Evolutionary conservation across 1,140 invertebrate genomes (phyloP), one percentile per base, ranked within the genome.

Genomic region (Mercenaria mercenaria): DNA sequence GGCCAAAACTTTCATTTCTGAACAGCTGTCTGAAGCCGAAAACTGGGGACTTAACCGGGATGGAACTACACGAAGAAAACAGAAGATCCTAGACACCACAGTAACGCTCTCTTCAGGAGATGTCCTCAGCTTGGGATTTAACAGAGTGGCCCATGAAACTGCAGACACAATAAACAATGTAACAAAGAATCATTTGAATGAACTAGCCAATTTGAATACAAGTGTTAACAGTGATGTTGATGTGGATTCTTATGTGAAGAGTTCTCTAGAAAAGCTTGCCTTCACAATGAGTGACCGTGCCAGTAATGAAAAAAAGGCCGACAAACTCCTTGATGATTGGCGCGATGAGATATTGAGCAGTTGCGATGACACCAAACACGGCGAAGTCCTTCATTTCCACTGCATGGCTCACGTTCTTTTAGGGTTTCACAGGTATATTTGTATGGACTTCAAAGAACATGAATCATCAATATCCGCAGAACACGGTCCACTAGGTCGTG

Each of bases 21-120:
- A 91, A 52, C 47, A 64, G 50, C n/a, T 91, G 15, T n/a, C 26
- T 3, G 20, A 76, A 41, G 29, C 52, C 39, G 39, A 64, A 39
- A 77, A 64, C 39, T 88, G 79, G 79, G 84, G 85, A 34, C 34
- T 91, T 2, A 83, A 76, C 43, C n/a, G 85, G 13, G 90, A 91
- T 39, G 77, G 85, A 13, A 88, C 90, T 50, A 83, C 41, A 8
- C 56, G 52, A 69, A 29, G 0, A 82, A 91, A 79, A n/a, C 18
- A 83, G 3, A 91, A 91, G 52, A 82, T 88, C 29, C 26, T 88
- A 15, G 90, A 88, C 29, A 88, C 80, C 18, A 39, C 82, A 18
- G 41, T 85, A 18, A 85, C 82, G 43, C 41, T 52, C 6, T 32
- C 39, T n/a, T n/a, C n/a, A 47, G 82, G 82, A 29, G 82, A 32